Evolutionary conservation across 2,888 invertebrate species (phyloP).

Genomic region (Pristionchus japonicus): DNA sequence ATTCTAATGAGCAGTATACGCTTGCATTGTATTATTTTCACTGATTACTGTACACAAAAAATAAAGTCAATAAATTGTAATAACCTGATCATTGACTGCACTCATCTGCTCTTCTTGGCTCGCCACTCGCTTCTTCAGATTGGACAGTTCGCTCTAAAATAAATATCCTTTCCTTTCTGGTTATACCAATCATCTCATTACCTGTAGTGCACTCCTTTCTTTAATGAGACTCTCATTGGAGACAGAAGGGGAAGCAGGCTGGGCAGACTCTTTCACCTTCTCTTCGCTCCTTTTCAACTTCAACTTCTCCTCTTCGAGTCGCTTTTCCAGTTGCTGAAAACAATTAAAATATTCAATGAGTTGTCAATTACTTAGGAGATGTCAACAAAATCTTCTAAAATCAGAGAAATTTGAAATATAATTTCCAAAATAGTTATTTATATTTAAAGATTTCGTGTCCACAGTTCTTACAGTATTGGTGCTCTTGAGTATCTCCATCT

Average conservation of each 20-base stretch:
- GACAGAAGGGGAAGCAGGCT: neutral
- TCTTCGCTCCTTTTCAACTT: constrained; percentile 59
- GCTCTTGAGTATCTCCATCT: constrained; percentile 57
- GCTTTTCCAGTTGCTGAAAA: constrained; percentile 57
- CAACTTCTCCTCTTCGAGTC: constrained; percentile 59
- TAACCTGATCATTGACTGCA: constrained; percentile 62
- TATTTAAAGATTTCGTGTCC: neutral
- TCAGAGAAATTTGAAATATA: neutral
- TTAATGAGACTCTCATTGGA: constrained; percentile 13
- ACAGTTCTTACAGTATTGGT: constrained; percentile 53
- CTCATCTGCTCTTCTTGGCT: constrained; percentile 59
- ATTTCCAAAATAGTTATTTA: neutral
- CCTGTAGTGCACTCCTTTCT: constrained; percentile 27
- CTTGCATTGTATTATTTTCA: no score
- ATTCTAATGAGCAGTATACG: no score
- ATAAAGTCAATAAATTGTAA: neutral
- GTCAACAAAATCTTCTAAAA: neutral
- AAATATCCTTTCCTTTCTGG: neutral
- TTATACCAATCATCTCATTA: neutral
- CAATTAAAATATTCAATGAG: neutral
- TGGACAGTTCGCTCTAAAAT: constrained; percentile 19
- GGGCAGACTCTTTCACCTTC: constrained; percentile 56
- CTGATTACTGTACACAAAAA: no score
- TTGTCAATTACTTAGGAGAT: neutral
- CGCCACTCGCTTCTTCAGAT: constrained; percentile 36